Evolutionary conservation across 2,888 invertebrate species (phyloP).

Genomic region (Spodoptera exigua): DNA sequence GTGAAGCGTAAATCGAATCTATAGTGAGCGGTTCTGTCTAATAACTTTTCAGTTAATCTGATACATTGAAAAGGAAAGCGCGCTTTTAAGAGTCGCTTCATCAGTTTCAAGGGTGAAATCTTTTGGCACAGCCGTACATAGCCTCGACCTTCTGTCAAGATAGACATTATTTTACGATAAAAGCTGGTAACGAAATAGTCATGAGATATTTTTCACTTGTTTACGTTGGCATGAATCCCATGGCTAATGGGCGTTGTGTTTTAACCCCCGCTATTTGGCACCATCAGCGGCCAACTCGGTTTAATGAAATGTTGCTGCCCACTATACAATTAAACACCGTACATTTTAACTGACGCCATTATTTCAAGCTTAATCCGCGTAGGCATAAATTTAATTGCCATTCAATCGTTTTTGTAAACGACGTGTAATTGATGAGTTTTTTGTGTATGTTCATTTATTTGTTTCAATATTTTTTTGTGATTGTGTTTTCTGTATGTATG

Average conservation of each 20-base stretch:
- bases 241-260: constrained; percentile 44
- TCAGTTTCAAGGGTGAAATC: neutral
- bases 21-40: too few species aligned
- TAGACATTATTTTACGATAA: too few species aligned
- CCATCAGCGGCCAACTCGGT: constrained; percentile 23
- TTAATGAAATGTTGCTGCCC: constrained; percentile 39
- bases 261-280: constrained; percentile 51
- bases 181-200: neutral
- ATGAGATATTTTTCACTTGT: constrained; percentile 30
- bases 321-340: constrained; percentile 19
- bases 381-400: neutral
- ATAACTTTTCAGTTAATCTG: too few species aligned
- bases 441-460: too few species aligned
- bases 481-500: too few species aligned
- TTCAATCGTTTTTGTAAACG: constrained; percentile 3
- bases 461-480: too few species aligned
- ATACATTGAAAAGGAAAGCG: too few species aligned
- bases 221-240: constrained; percentile 52
- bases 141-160: too few species aligned
- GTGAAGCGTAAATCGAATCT: too few species aligned
- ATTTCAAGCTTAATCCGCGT: constrained; percentile 15
- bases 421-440: too few species aligned
- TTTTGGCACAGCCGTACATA: neutral
- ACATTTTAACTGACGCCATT: constrained; percentile 35
- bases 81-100: too few species aligned